These are phyloP conservation scores for Charanyca ferruginea DNA, from an alignment of 2,888 invertebrate species.

Conservation along the genomic window DNA sequence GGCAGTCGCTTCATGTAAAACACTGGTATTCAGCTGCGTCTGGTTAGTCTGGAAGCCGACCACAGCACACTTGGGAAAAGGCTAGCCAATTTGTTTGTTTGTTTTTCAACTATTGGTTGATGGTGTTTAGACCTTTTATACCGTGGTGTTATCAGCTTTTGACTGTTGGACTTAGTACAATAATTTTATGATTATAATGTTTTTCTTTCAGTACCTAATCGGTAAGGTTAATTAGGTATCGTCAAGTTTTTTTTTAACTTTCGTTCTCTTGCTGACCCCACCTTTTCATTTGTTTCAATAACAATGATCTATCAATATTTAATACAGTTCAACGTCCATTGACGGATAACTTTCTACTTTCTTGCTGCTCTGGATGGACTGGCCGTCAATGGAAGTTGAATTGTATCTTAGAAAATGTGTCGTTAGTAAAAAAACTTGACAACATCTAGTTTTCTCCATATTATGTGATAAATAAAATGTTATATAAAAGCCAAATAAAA, in stretches of 20 bases:
- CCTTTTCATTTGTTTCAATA: background rate
- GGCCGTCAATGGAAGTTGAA: slow-evolving; percentile 2
- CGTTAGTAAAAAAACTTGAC: background rate
- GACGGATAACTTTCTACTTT: background rate
- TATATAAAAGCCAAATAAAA: no score
- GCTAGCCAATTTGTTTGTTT: no score
- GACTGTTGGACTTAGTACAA: no score
- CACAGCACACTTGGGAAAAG: no score
- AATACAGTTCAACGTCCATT: slow-evolving; percentile 12
- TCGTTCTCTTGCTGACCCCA: background rate
- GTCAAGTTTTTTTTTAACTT: background rate
- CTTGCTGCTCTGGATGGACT: slow-evolving; percentile 21
- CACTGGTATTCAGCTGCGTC: no score
- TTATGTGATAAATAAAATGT: no score
- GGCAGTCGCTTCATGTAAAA: no score
- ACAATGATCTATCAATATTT: background rate
- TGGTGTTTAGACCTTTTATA: no score
- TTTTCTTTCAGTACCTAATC: slow-evolving; percentile 6
- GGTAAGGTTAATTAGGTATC: slow-evolving; percentile 5
- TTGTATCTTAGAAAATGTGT: background rate
- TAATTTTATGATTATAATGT: background rate
- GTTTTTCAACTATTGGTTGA: no score
- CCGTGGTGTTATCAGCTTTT: no score
- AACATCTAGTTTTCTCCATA: no score
- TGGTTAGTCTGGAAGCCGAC: no score